Percentiles rank a stretch among this genome's conserved stretches.
Conservation (phyloP, 2,888 invertebrate species). For the Cerceris rybyensis region DNA sequence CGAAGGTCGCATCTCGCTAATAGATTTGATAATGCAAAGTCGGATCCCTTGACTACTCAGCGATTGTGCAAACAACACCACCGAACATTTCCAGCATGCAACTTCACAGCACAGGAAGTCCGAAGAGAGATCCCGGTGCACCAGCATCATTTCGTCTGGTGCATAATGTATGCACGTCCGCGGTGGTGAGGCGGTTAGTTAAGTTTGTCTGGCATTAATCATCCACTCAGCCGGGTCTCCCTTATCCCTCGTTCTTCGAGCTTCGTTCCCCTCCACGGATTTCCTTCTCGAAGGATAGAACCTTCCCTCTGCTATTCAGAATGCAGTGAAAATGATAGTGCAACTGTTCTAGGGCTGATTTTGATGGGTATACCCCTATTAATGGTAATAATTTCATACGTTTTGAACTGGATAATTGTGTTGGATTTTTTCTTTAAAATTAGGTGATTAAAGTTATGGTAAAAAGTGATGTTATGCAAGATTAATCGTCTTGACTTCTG, state of each 20-base stretch:
- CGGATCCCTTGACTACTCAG: neutral
- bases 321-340: neutral
- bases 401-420: too few relatives aligned
- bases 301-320: slow-evolving; percentile 18
- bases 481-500: too few relatives aligned
- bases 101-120: neutral
- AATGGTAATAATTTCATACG: too few relatives aligned
- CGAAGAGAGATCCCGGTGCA: slow-evolving; percentile 4
- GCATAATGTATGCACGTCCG: slow-evolving; percentile 46
- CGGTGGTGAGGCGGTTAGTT: slow-evolving; percentile 49
- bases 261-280: neutral
- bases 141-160: slow-evolving; percentile 27
- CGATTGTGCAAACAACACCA: neutral
- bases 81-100: neutral
- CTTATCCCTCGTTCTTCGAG: slow-evolving; percentile 1
- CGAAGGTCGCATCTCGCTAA: neutral
- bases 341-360: too few relatives aligned
- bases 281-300: slow-evolving; percentile 13
- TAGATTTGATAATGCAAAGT: neutral
- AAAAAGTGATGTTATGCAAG: too few relatives aligned
- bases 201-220: slow-evolving; percentile 66
- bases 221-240: slow-evolving; percentile 52
- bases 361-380: too few relatives aligned
- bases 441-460: too few relatives aligned
- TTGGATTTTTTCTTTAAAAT: too few relatives aligned